These are phyloP conservation scores for Taurulus bubalis DNA, from an alignment of 2,113 vertebrate species.

Conservation along the genomic window DNA sequence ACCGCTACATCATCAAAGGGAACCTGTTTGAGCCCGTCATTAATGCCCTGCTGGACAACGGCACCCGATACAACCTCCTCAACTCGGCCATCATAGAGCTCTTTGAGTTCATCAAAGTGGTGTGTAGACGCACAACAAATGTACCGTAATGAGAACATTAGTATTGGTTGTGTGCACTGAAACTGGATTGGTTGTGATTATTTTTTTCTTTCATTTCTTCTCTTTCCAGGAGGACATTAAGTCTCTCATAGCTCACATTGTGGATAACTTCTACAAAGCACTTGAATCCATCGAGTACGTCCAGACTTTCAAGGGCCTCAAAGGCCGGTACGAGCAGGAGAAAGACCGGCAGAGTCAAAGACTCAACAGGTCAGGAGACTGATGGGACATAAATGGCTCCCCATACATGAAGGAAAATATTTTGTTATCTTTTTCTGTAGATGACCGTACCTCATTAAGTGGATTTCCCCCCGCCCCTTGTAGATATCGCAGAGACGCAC, in stretches of 20 bases:
- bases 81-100: slow-evolving; percentile 98
- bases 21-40: slow-evolving; percentile 99
- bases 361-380: slow-evolving; percentile 88
- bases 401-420: not conserved
- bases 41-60: slow-evolving; percentile 97
- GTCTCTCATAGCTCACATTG: slow-evolving; percentile 97
- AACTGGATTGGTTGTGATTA: not conserved
- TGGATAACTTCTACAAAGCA: slow-evolving; percentile 99
- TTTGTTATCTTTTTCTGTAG: not conserved
- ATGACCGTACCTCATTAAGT: not conserved
- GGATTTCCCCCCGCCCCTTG: slow-evolving; percentile 25
- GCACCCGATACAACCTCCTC: slow-evolving; percentile 97
- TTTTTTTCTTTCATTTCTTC: slow-evolving; percentile 23
- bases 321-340: slow-evolving; percentile 97
- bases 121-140: slow-evolving; percentile 74
- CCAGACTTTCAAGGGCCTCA: slow-evolving; percentile 98
- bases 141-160: not conserved
- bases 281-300: slow-evolving; percentile 99
- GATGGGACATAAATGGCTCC: not conserved
- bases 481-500: slow-evolving; percentile 94
- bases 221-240: slow-evolving; percentile 94
- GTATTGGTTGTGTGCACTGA: not conserved
- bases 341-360: slow-evolving; percentile 95
- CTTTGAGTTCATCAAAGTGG: slow-evolving; percentile 99
- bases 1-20: slow-evolving; percentile 98